Base-by-base conservation (phyloP, 2,888 invertebrate species). In the Diplolepis rosae region DNA sequence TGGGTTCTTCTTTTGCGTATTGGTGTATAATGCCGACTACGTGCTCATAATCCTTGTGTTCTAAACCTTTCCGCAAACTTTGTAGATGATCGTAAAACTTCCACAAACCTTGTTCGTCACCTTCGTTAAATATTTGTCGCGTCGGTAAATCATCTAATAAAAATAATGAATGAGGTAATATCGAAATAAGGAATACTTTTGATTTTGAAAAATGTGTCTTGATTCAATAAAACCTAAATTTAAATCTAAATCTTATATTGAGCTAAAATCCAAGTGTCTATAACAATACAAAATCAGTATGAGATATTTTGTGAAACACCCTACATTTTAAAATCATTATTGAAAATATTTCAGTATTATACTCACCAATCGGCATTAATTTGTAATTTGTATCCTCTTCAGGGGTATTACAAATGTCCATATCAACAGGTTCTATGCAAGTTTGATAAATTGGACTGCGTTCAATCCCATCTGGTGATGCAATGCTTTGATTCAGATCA, bases 31-130 rank as follows among this genome's bases (percentile, higher is more conserved):
- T 61, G n/a, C 9, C 24, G 61, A 39, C 24, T 6, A 61, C 61
- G n/a, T 61, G n/a, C 11, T 24, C 6, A 13, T 61, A 61, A 39
- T 61, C 61, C 5, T 13, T 13, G 13, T 61, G 61, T 13, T 24
- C 22, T 13, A 61, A n/a, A 24, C 61, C 61, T 4, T 24, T 13
- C 24, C 9, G 13, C 7, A 61, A 24, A 39, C 39, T 39, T 39
- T 61, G 24, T 13, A 61, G 22, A n/a, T 39, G 39, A 61, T 61
- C 61, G 39, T 39, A 61, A 24, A 61, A 61, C 24, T 61, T 61
- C 61, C 61, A 61, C 4, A 61, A 22, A 39, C n/a, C n/a, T n/a
- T n/a, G n/a, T n/a, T 27, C 24, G 7, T 35, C 24, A 6, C 24
- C 6, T 6, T 27, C 39, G 13, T 24, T 18, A 61, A 0, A 6